These are phyloP conservation scores for Tetropium fuscum DNA, from an alignment of 2,888 invertebrate species.

Conservation along the genomic window DNA sequence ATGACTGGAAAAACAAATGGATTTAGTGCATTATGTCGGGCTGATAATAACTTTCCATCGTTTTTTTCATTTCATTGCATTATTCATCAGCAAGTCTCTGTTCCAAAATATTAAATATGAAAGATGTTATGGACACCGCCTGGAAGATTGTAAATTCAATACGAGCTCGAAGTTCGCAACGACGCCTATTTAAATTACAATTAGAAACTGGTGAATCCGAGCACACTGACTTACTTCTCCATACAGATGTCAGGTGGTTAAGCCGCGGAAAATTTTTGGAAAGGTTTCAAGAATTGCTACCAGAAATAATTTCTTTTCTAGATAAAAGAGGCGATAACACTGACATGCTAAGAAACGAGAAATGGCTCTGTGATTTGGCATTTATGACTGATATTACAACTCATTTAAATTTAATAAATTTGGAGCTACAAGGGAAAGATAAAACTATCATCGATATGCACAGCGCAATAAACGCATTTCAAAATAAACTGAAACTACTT, in stretches of 20 bases:
- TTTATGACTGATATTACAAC: not conserved
- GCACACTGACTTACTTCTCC: conserved; percentile 29
- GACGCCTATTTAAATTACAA: conserved; percentile 26
- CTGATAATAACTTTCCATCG: conserved; percentile 8
- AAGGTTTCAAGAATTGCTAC: conserved; percentile 43
- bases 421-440: not conserved
- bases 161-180: conserved; percentile 30
- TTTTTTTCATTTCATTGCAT: not conserved
- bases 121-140: conserved; percentile 20
- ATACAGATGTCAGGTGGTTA: conserved; percentile 33
- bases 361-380: conserved; percentile 25
- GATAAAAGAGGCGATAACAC: not conserved
- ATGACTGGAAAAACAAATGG: conserved; percentile 18
- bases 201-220: conserved; percentile 30
- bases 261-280: conserved; percentile 39
- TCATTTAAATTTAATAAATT: not conserved
- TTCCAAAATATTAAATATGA: not conserved
- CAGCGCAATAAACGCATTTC: too few relatives aligned
- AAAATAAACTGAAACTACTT: conserved; percentile 31
- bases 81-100: not conserved
- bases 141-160: conserved; percentile 30
- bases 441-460: too few relatives aligned
- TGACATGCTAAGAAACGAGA: conserved; percentile 36
- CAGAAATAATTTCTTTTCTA: conserved; percentile 38
- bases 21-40: conserved; percentile 16